Base-by-base conservation (phyloP, 35 echinoderm and acorn worm species). In the Lytechinus variegatus region DNA sequence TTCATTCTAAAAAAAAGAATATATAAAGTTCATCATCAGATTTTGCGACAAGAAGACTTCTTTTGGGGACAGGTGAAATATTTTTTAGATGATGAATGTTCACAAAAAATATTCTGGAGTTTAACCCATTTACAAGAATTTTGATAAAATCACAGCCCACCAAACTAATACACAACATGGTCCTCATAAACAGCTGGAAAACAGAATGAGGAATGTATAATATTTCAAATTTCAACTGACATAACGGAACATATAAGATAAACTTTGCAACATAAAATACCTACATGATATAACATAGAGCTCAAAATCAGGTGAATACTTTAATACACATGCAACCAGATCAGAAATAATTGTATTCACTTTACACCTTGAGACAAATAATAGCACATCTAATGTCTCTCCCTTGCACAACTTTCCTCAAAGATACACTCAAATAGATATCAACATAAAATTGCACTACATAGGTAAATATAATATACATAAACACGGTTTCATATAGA, bases 371-470 rank as follows among this genome's bases (percentile, higher is more conserved):
- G 66, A 79, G 66, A 24, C 16, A 79, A 79, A 79, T 79, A 79
- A 79, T 79, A 79, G 66, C 66, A 79, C 66, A 79, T n/a, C 66
- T 16, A n/a, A 79, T 19, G 19, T 79, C 66, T 19, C 66, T 24
- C 8, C 66, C 66, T 79, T 79, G 66, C 66, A 79, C 66, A 16
- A 24, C 14, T n/a, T 79, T 79, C 6, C 66, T 79, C 66, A 16
- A 19, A 79, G 19, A 79, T 79, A 16, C n/a, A 79, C 21, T 79
- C 66, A 79, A 24, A n/a, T 79, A 79, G 6, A 79, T n/a, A 79
- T 79, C 66, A 79, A 79, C 66, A 79, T 79, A 79, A 79, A 79
- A 79, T 79, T 79, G 66, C 66, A 79, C 66, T 79, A 79, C 66
- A 79, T 79, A 4, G 8, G 66, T 24, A 79, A 79, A 79, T 79